Evolutionary conservation across 37 sponge, comb jelly and placozoan species (phyloP), one percentile per base, ranked within the genome.

Genomic region (Aplysina aerophoba): DNA sequence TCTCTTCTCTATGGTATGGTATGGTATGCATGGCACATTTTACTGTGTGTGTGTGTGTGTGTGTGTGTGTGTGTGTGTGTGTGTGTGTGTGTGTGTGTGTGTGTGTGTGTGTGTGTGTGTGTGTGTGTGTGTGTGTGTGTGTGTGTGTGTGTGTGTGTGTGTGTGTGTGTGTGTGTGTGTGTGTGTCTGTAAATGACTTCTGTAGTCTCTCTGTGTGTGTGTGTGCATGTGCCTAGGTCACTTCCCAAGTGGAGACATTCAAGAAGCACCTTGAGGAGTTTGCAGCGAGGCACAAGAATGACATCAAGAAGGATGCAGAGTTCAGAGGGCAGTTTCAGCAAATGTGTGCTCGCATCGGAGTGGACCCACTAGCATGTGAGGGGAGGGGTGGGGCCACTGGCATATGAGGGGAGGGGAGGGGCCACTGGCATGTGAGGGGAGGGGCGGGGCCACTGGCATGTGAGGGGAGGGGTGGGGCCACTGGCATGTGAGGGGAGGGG

Each of bases 271-370:
- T 98, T 73, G 97, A 96, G 55, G 79, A 92, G 54, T 98, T 98
- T 89, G 99, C 99, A 35, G 56, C 90, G 12, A 89, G 89, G 30
- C 97, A 98, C 86, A 94, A 93, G 80, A 87, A 85, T 68, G 99
- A 98, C 57, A 98, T 98, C 41, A 81, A 88, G 54, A 98, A 93
- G 79, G 91, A 98, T 63, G 84, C 97, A 71, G 94, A 98, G 62
- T 98, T 98, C 87, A 90, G 98, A 85, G 90, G 85, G 22, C 93
- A 94, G 60, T 98, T 98, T 41, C 99, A 98, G 64, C 97, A 97
- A 59, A 98, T 98, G 99, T 98, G 99, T 84, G 95, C 97, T 36
- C 89, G 97, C 20, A 98, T 96, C 75, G 99, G 99, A 28, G 99
- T 98, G 11, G 99, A 98, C 61, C 99, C 99, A 38, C 88, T 98